Base-by-base conservation (phyloP, 2,113 vertebrate species). In the Pygoscelis antarcticus region DNA sequence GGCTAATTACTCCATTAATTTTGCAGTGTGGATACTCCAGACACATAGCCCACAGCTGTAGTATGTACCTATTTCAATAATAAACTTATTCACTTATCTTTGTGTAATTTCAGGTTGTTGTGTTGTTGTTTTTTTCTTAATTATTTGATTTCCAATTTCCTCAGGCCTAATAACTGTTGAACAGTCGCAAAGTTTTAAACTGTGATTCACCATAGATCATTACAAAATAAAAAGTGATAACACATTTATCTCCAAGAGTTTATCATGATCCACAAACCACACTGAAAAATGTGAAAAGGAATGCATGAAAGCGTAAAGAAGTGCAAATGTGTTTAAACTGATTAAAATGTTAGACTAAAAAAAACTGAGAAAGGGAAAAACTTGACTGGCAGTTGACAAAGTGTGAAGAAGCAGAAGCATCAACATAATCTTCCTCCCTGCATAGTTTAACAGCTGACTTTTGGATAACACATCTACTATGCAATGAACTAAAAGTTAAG, bases 341-440 rank as follows among this genome's bases (percentile, higher is more conserved):
- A 32, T 76, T 79, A 79, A 96, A 96, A 93, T 61, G 3, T 44
- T 69, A 85, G 17, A 81, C 76, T 36, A 1, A 72, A 91, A 89
- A 91, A 68, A 49, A 29, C 47, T 22, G 22, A 30, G 40, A 52
- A 83, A 42, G 15, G 5, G 11, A 60, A 91, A 84, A 68, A 16
- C 4, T 76, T 94, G 66, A 71, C 9, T 93, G 32, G 15, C 52
- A 87, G 3, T 64, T 91, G 64, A 55, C 66, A 81, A 94, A 82
- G 15, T 68, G 23, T 64, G n/a, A 32, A 82, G n/a, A 89, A 84
- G 42, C 12, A 92, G 40, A 77, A 77, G 6, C 17, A 74, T 51
- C 38, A 79, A 32, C 16, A 71, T 15, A 64, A 55, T 82, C 34
- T 89, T 87, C 25, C 36, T 52, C 14, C 8, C 5, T 52, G 21